phyloP scores from a whole-genome alignment of 64 coral and sea anemone genomes.

The Stichodactyla mertensii region DNA sequence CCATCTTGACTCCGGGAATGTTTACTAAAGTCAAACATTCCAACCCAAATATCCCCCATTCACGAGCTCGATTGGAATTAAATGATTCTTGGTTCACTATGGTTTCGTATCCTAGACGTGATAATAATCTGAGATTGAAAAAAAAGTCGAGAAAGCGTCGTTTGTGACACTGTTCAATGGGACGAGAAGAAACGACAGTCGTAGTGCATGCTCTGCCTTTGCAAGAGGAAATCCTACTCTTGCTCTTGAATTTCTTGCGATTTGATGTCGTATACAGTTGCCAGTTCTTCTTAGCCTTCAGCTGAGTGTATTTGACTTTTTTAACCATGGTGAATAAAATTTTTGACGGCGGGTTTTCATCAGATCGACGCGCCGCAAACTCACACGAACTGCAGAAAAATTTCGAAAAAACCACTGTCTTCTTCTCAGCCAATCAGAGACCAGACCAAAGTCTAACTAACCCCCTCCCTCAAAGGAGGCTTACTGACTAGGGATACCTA shows the following conservation, averaged over 20 bases:
- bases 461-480: no score
- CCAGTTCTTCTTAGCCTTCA: slow-evolving; percentile 20
- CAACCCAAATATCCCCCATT: background rate
- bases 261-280: background rate
- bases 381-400: background rate
- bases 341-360: background rate
- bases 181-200: background rate
- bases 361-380: background rate
- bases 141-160: background rate
- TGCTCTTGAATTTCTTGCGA: background rate
- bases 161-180: background rate
- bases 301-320: slow-evolving; percentile 9
- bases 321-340: background rate
- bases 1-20: slow-evolving; percentile 11
- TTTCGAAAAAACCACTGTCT: slow-evolving; percentile 21
- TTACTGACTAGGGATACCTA: no score
- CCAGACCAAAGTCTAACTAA: background rate
- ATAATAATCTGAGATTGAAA: background rate
- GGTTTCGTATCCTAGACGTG: background rate
- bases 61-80: background rate
- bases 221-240: background rate
- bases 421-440: slow-evolving; percentile 6
- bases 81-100: background rate
- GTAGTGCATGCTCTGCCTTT: background rate
- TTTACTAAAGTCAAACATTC: background rate